Percentiles rank a stretch among this genome's conserved stretches.
Conservation (phyloP, 2,888 invertebrate genomes). For the Noctua comes region DNA sequence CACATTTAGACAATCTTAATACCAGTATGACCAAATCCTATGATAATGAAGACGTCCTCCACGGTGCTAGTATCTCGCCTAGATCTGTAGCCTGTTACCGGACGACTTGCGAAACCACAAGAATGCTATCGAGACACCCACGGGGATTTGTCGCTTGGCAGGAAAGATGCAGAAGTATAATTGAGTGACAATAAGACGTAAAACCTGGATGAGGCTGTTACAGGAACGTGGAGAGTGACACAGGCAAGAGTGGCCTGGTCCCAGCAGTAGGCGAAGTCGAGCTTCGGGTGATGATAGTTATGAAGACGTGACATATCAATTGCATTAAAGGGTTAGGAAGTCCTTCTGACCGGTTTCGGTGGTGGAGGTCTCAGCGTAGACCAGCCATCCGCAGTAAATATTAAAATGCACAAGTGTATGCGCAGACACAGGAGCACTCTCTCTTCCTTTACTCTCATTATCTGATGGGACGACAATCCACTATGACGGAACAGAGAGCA, state of each 20-base stretch:
- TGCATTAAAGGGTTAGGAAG: background rate
- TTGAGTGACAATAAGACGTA: background rate
- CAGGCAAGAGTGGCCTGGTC: background rate
- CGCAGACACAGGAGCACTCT: too few species aligned
- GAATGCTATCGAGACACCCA: slow-evolving; percentile 67
- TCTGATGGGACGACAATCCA: background rate
- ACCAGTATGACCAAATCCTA: slow-evolving; percentile 47
- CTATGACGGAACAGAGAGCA: background rate
- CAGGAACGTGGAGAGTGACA: background rate
- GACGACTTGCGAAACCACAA: slow-evolving; percentile 62
- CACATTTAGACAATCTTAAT: slow-evolving; percentile 34
- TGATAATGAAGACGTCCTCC: slow-evolving; percentile 59
- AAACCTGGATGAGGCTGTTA: background rate
- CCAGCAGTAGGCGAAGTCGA: background rate
- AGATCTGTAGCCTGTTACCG: slow-evolving; percentile 58
- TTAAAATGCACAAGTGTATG: background rate
- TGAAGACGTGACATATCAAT: background rate
- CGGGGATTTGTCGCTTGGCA: slow-evolving; percentile 8
- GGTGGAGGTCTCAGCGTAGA: too few species aligned
- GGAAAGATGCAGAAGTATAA: slow-evolving; percentile 13
- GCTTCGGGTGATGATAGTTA: background rate
- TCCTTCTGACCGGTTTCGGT: background rate
- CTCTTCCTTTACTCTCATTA: background rate
- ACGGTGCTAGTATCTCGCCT: slow-evolving; percentile 53
- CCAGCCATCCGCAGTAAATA: background rate